Base-by-base conservation (phyloP, 2,113 vertebrate genomes). In the Epinephelus lanceolatus region DNA sequence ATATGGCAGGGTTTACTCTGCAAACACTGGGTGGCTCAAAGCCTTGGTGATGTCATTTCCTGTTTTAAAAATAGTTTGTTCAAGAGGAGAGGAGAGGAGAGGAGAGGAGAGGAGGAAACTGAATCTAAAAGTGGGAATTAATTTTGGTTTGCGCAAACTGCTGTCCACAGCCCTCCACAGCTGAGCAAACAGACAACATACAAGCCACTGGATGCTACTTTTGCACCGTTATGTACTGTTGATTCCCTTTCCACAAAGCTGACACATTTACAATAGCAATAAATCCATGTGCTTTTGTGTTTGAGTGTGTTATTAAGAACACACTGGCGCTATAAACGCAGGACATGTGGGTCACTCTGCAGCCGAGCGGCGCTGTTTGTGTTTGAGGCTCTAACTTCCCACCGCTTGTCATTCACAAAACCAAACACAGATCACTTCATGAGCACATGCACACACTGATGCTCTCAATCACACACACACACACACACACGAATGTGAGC, bases 121-220 rank as follows among this genome's bases (percentile, higher is more conserved):
- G 23, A 63, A 30, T 6, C 27, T 9, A 56, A 77, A 68, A 61
- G 19, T 0, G 0, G 25, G 11, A 37, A 62, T 60, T 21, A 1
- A 56, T 42, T 42, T 71, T 9, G 10, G 51, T 78, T 77, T 9
- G 62, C 47, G 19, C n/a, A 25, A 63, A 52, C 12, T 65, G 45
- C 33, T 63, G 40, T 52, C 56, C 3, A 0, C 75, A 57, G 68
- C 25, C 55, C 49, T 67, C 37, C 3, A 0, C 92, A 92, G 93
- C 92, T 93, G 91, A 86, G 79, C 85, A 93, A 93, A 93, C 51
- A 90, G 3, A 17, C 66, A 52, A 40, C 79, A 42, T 52, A 33
- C 17, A 25, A 52, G 78, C 77, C 52, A 37, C 56, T 21, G 13
- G 67, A 76, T 25, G 62, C 45, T 27, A 10, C 62, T 55, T 67